Base-by-base conservation (phyloP, 2,113 vertebrate species). In the Hippopotamus amphibius region DNA sequence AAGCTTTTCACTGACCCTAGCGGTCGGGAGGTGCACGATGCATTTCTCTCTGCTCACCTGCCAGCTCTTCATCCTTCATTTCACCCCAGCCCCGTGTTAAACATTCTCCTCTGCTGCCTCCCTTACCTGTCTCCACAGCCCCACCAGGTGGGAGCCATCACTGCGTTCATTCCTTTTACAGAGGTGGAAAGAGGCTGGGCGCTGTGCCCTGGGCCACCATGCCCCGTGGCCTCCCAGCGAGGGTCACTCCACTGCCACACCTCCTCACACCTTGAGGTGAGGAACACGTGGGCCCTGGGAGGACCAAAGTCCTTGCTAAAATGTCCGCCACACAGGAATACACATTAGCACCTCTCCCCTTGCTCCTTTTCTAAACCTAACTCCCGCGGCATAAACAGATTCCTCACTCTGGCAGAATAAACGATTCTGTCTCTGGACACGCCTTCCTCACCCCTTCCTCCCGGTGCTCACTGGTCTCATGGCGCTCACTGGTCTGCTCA, bases 11-110 rank as follows among this genome's bases (percentile, higher is more conserved):
- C 84, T 53, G 10, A 68, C 24, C 43, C 30, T 8, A 9, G 55
- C 0, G 26, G 16, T 46, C 33, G 15, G 21, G 0, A 37, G 19
- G 19, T 1, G 0, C 16, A 16, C 26, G 30, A n/a, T 17, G 5
- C 1, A 50, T 15, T 37, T 63, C 81, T 28, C 19, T 15, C 10
- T 30, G 85, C 22, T 41, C 30, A 15, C 16, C 43, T 12, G 4
- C 24, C 46, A 3, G 6, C 37, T 4, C 0, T 7, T 7, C 15
- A 16, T 12, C 72, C 4, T 11, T 50, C 7, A 8, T n/a, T 41
- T 2, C 1, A 9, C 59, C 13, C 48, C 28, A 37, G 63, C 41
- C 43, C 72, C 3, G 0, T 5, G 53, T 19, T 46, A 55, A 41
- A 6, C 43, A 13, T 50, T 12, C 28, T n/a, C 3, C 15, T 46